A percentile compares a stretch with the other conserved stretches of the same genome.
Evolutionary conservation across 2,113 vertebrate species (phyloP).

Genomic region (Callipepla squamata): DNA sequence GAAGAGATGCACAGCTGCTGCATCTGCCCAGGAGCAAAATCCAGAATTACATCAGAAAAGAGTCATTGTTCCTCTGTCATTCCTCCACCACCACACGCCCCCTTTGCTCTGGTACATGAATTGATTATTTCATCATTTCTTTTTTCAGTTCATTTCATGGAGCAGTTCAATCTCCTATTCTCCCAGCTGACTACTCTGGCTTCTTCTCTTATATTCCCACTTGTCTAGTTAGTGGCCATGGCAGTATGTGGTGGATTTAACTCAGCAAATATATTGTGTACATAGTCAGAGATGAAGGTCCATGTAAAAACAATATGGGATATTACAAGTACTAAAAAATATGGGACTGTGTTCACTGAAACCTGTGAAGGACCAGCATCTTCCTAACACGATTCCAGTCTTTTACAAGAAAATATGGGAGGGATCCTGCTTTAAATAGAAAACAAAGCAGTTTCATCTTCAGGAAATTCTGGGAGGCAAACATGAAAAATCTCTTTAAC

Average conservation of each 20-base stretch:
- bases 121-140: slow-evolving; percentile 39
- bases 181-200: slow-evolving; percentile 48
- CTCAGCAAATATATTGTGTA: background rate
- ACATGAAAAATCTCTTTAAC: slow-evolving; percentile 24
- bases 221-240: background rate
- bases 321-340: background rate
- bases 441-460: slow-evolving; percentile 54
- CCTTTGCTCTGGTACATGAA: slow-evolving; percentile 44
- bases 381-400: background rate
- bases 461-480: slow-evolving; percentile 42
- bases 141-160: background rate
- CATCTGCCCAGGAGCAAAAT: slow-evolving; percentile 46
- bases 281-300: background rate
- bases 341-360: background rate
- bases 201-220: background rate
- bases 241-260: background rate
- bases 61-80: slow-evolving; percentile 48
- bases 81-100: slow-evolving; percentile 31
- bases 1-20: slow-evolving; percentile 65
- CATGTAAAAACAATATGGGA: background rate
- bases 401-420: slow-evolving; percentile 37
- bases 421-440: slow-evolving; percentile 21
- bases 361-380: background rate
- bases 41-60: slow-evolving; percentile 3
- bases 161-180: slow-evolving; percentile 54